Base-by-base conservation (phyloP, 2,888 invertebrate species). In the Phorcus lineatus region DNA sequence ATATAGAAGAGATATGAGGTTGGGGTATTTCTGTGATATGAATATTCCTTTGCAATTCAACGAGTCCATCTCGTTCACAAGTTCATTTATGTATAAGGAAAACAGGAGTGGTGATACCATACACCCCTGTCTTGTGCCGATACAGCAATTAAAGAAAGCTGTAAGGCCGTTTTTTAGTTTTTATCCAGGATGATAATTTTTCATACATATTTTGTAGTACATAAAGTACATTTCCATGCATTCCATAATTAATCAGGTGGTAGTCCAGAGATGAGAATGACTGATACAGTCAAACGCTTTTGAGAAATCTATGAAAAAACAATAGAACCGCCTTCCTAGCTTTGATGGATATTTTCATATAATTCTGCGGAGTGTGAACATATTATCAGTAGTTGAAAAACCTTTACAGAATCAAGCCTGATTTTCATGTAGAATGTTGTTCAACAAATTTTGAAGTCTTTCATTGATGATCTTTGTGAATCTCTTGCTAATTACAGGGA, bases 1-100 rank as follows among this genome's bases (percentile, higher is more conserved):
- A n/a, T n/a, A 81, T 13, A 81, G 24, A 19, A 74, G n/a, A 13
- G 52, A 78, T n/a, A 70, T 40, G 31, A 78, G 55, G 74, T 81
- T 47, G 3, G 74, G 55, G 16, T 47, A 31, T 1, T 16, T 22
- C 4, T 36, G 28, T 1, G 19, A 22, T 4, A 77, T 54, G 36
- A 57, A 74, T 1, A 79, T 31, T 17, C 74, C 79, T n/a, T 52
- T 53, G 16, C 75, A 75, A 2, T 19, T 40, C 53, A 24, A 17
- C 52, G 53, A 36, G 7, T 75, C 75, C n/a, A n/a, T n/a, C n/a
- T n/a, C n/a, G n/a, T n/a, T n/a, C n/a, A n/a, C n/a, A n/a, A n/a
- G n/a, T n/a, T n/a, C n/a, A n/a, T n/a, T n/a, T n/a, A n/a, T n/a
- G n/a, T n/a, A n/a, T n/a, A n/a, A n/a, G n/a, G n/a, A n/a, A n/a